Evolutionary conservation across 2,113 vertebrate species (phyloP), one percentile per base, ranked within the genome.

Genomic region (Chloropsis cyanopogon): DNA sequence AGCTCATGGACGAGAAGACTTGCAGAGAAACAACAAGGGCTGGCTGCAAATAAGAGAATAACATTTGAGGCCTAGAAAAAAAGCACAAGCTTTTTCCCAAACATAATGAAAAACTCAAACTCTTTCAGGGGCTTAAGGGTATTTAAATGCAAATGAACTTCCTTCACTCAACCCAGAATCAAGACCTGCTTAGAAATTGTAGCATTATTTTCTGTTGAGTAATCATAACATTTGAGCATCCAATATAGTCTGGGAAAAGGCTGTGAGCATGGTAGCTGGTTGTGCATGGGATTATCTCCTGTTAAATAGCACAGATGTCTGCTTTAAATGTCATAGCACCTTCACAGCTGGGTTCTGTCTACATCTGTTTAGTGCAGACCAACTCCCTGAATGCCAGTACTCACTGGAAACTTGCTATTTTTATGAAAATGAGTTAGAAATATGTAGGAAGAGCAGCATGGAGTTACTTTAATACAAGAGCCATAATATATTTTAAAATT

Each of bases 141-240:
- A 82, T 92, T 96, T 97, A 93, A 94, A 93, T 52, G 59, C 85
- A 94, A 97, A 97, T 91, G 39, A 66, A 50, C 39, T 84, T 93
- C 28, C 92, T 94, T 93, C 71, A 91, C 64, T 39, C 54, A 88
- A 75, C 47, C 53, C 59, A 77, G 72, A 59, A 61, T 49, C 69
- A 78, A 95, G 71, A 88, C 50, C 52, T 53, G 14, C n/a, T 82
- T 68, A 91, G 83, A 84, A 95, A 88, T 5, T 10, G 39, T 91
- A 37, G 47, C 80, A 56, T 64, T 95, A 53, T 52, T 93, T 92
- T 88, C 70, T 92, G 76, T 76, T 79, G 61, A 91, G 69, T 70
- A 87, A 83, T 72, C 79, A 49, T 79, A 93, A 92, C 28, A 78
- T 92, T 79, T 89, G 64, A 95, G 41, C 85, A 88, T 9, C 25